A percentile compares a stretch with the other conserved stretches of the same genome.
Conservation (phyloP, 2,888 invertebrate genomes). For the Nomada flava region DNA sequence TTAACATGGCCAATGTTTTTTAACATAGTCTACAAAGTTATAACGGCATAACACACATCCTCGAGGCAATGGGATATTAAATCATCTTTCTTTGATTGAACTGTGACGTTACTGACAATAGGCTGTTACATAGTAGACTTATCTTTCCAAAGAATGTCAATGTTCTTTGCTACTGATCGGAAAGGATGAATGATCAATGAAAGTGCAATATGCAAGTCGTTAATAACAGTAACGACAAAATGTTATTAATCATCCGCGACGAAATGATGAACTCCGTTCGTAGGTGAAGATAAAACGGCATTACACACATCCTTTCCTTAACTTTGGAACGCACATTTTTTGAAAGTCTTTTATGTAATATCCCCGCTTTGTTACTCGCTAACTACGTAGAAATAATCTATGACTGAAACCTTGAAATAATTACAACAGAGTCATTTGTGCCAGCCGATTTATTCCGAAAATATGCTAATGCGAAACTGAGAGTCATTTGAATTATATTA, state of each 20-base stretch:
- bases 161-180: background rate
- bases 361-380: background rate
- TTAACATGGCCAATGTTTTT: background rate
- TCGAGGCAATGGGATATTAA: background rate
- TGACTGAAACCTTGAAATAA: conserved; percentile 30
- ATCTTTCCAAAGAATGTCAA: no score
- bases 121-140: no score
- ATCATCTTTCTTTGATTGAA: background rate
- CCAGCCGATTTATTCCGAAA: conserved; percentile 25
- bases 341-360: conserved; percentile 5
- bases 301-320: background rate
- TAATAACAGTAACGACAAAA: background rate
- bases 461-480: conserved; percentile 8
- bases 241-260: background rate
- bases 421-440: background rate
- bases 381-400: background rate
- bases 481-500: background rate
- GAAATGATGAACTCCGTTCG: background rate
- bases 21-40: no score
- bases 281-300: conserved; percentile 37
- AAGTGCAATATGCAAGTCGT: background rate
- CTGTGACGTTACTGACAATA: no score
- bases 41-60: no score
- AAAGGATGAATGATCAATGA: no score
- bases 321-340: background rate